A percentile compares a stretch with the other conserved stretches of the same genome.
Conservation (phyloP, 2,888 invertebrate species). For the Portevinia maculata region DNA sequence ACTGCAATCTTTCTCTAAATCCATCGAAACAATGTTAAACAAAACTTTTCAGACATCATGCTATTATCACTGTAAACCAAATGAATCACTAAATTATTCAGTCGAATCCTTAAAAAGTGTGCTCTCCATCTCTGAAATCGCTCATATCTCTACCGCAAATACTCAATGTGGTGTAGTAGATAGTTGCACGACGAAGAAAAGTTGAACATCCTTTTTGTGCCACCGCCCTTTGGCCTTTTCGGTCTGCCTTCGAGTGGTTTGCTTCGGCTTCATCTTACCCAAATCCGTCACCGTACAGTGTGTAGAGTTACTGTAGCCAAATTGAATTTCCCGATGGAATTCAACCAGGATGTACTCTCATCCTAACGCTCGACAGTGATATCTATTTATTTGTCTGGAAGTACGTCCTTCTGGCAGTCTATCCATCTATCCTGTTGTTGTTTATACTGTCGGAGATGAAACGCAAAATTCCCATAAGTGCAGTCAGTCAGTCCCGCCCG, state of each 20-base stretch:
- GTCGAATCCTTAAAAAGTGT: conserved; percentile 19
- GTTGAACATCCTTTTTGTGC: conserved; percentile 38
- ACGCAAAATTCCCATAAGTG: conserved; percentile 69
- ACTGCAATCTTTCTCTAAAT: not conserved
- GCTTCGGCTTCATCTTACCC: not conserved
- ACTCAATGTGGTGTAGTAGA: not conserved
- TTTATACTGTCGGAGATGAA: conserved; percentile 63
- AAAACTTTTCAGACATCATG: conserved; percentile 50
- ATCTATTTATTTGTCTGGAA: conserved; percentile 70
- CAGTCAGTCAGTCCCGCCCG: conserved; percentile 31
- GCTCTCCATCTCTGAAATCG: conserved; percentile 19
- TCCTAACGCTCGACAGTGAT: conserved; percentile 56
- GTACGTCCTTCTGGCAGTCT: conserved; percentile 50
- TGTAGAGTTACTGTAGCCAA: conserved; percentile 36
- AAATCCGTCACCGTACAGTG: conserved; percentile 29
- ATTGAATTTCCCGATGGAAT: conserved; percentile 67
- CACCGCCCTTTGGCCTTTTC: conserved; percentile 34
- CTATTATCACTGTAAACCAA: conserved; percentile 52
- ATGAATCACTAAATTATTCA: conserved; percentile 62
- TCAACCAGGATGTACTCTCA: conserved; percentile 39
- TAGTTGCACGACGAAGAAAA: conserved; percentile 32
- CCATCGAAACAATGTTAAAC: conserved; percentile 30
- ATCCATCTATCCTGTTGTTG: conserved; percentile 49
- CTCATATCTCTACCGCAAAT: conserved; percentile 18
- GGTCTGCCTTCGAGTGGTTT: conserved; percentile 11